Base-by-base conservation (phyloP, 2,797 vertebrate genomes). In the Manis pentadactyla region DNA sequence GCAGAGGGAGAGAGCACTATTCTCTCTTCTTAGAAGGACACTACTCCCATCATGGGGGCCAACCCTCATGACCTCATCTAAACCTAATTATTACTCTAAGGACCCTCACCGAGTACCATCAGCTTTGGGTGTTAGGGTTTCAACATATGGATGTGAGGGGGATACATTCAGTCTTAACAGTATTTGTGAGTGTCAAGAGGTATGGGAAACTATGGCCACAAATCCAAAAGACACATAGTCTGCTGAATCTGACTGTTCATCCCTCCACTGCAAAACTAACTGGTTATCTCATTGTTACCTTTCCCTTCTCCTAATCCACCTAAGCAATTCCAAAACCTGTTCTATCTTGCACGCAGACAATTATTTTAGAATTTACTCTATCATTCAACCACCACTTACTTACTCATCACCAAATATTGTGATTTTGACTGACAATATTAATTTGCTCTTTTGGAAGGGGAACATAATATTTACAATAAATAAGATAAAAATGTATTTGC, bases 341-440 rank as follows among this genome's bases (percentile, higher is more conserved):
- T 95, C 61, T 63, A 64, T 15, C 31, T 68, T 66, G 25, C 12
- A 37, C 21, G 64, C 49, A 81, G 51, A 75, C 31, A 75, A 92
- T 83, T 93, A 92, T 84, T 94, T 96, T 88, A 94, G 68, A 79
- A 63, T 83, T 63, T 59, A 86, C 51, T 12, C 31, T 51, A 34
- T 77, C 55, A 57, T 5, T 74, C 17, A 78, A 46, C 10, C 2
- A 37, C 18, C 25, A 73, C 37, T 51, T 74, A 73, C 37, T 51
- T 69, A 53, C 5, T 69, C 37, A 74, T 74, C 23, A 61, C 59
- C 34, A 96, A 91, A 63, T 71, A 92, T 75, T 87, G 46, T 53
- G 19, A 14, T 49, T 97, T 92, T 94, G 25, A 96, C 46, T 87
- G 81, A 87, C 51, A 77, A 17, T 71, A 86, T 82, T 91, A 49